Conservation (phyloP, 2,888 invertebrate species). For the Crepidodera aurea region DNA sequence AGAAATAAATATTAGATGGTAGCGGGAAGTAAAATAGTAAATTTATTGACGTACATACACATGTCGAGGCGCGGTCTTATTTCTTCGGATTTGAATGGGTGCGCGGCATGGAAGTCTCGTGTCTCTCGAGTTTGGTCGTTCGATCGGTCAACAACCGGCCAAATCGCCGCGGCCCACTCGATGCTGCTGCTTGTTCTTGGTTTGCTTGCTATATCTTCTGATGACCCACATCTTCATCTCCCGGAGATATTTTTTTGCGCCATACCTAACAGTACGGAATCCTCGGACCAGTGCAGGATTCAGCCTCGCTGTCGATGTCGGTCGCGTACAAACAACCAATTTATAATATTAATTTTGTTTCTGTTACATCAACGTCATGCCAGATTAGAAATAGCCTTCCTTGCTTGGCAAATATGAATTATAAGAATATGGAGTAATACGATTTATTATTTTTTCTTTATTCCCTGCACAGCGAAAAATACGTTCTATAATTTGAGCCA, state of each 20-base stretch:
- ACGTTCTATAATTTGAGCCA: too few species aligned
- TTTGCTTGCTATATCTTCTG: conserved; percentile 46
- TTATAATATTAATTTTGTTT: too few species aligned
- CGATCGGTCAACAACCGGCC: conserved; percentile 60
- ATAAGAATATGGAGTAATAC: too few species aligned
- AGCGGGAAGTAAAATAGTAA: background rate
- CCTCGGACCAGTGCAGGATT: conserved; percentile 46
- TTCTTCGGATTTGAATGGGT: conserved; percentile 10
- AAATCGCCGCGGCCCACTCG: conserved; percentile 54
- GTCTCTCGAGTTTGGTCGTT: conserved; percentile 44
- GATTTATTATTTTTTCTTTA: too few species aligned
- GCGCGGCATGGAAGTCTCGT: conserved; percentile 5
- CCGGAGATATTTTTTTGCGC: conserved; percentile 39
- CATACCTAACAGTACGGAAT: conserved; percentile 49
- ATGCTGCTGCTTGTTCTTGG: conserved; percentile 17
- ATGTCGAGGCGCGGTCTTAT: conserved; percentile 8
- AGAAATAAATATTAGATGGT: too few species aligned
- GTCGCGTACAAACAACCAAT: too few species aligned
- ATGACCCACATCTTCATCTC: conserved; percentile 43
- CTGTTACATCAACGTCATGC: too few species aligned
- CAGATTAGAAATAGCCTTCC: too few species aligned
- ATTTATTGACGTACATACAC: background rate
- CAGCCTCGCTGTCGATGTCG: background rate
- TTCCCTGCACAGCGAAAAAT: too few species aligned
- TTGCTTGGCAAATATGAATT: too few species aligned